Percentiles rank a stretch among this genome's conserved stretches.
phyloP scores from a whole-genome alignment of 2,797 vertebrate genomes.

The Lagorchestes hirsutus region DNA sequence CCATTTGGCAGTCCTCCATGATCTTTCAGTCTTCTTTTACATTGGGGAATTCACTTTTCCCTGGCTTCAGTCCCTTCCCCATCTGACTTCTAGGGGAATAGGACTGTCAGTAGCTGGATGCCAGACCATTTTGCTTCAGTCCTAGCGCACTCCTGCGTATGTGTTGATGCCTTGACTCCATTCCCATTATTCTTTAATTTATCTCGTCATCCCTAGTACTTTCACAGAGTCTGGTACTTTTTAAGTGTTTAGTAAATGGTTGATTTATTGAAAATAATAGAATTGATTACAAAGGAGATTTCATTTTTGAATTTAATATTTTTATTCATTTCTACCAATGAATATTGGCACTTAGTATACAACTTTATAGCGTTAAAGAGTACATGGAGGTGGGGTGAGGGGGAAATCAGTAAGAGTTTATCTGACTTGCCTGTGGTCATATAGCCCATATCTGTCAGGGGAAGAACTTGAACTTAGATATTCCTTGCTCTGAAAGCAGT shows the following conservation, averaged over 20 bases:
- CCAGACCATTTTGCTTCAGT: not conserved
- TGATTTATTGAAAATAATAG: not conserved
- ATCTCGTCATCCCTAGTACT: not conserved
- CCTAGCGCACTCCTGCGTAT: not conserved
- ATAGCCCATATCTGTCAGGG: not conserved
- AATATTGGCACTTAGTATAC: not conserved
- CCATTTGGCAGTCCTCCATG: not conserved
- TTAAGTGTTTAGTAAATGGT: not conserved
- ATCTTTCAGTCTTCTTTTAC: not conserved
- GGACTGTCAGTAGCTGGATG: not conserved
- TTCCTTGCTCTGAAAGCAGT: not conserved
- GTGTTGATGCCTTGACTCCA: not conserved
- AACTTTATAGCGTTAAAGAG: not conserved
- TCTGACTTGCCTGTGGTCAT: not conserved
- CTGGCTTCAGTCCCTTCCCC: not conserved
- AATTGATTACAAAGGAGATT: not conserved
- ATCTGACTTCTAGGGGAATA: not conserved
- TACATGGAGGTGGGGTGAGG: not conserved
- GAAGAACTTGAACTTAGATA: not conserved
- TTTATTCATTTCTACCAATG: not conserved
- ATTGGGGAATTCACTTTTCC: not conserved
- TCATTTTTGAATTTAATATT: not conserved
- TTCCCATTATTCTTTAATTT: not conserved
- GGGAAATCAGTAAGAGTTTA: not conserved
- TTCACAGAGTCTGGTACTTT: not conserved